Evolutionary conservation across 2,888 invertebrate genomes (phyloP).

Genomic region (Drosophila kokeensis): DNA sequence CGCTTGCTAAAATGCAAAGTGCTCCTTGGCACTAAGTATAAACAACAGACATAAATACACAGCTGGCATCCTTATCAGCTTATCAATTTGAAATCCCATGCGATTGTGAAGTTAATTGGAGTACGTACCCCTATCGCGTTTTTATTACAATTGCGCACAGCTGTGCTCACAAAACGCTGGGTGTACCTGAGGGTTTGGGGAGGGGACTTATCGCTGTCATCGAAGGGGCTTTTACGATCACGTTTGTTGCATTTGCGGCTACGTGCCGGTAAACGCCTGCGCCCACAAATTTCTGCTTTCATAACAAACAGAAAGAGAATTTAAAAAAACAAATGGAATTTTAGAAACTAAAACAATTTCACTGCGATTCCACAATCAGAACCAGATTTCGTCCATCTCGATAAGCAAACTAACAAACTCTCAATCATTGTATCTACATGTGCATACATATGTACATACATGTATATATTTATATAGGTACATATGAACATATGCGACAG

Average conservation of each 20-base stretch:
- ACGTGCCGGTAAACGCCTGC: neutral
- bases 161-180: slow-evolving; percentile 35
- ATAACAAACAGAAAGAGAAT: neutral
- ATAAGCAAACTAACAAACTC: slow-evolving; percentile 46
- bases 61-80: slow-evolving; percentile 42
- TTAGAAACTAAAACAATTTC: neutral
- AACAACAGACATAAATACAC: neutral
- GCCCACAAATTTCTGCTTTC: slow-evolving; percentile 5
- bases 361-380: slow-evolving; percentile 7
- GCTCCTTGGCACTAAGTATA: neutral
- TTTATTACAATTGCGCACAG: slow-evolving; percentile 32
- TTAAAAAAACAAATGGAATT: neutral
- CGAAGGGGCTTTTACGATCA: neutral
- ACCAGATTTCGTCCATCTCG: slow-evolving; percentile 21
- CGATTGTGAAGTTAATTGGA: slow-evolving; percentile 36
- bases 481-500: slow-evolving; percentile 3
- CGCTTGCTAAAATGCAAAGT: slow-evolving; percentile 7
- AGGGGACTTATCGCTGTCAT: neutral
- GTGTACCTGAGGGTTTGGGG: too few relatives aligned
- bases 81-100: slow-evolving; percentile 33
- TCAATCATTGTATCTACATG: slow-evolving; percentile 33
- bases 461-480: neutral
- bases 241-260: neutral
- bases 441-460: neutral
- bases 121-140: slow-evolving; percentile 24